Conservation (phyloP, 2,888 invertebrate genomes). For the Hirudinaria manillensis region DNA sequence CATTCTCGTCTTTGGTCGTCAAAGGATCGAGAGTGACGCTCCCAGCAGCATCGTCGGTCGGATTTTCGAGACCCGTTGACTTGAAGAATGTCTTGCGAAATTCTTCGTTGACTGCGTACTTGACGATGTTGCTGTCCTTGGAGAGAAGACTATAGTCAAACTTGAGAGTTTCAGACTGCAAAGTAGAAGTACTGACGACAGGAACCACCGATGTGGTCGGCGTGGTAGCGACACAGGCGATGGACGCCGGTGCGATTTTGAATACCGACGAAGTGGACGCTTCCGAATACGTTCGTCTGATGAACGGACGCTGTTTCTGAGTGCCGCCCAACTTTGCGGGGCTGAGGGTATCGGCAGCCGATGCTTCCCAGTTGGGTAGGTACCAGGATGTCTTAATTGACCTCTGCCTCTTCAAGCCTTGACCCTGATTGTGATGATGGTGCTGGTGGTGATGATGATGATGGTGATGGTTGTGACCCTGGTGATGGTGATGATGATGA, state of each 20-base stretch:
- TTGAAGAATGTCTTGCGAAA: no score
- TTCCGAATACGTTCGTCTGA: constrained; percentile 22
- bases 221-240: not conserved
- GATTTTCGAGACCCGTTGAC: no score
- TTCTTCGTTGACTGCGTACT: not conserved
- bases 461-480: not conserved
- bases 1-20: no score
- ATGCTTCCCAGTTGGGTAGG: constrained; percentile 25
- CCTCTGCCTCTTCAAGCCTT: constrained; percentile 12
- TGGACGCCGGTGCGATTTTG: not conserved
- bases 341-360: constrained; percentile 16
- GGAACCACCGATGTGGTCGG: not conserved
- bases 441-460: constrained; percentile 7
- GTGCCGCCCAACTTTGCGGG: constrained; percentile 25
- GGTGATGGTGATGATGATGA: constrained; percentile 31
- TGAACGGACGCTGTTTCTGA: constrained; percentile 25
- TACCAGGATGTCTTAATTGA: constrained; percentile 26
- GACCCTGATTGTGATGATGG: not conserved
- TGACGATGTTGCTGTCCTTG: not conserved
- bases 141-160: constrained; percentile 16
- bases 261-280: not conserved
- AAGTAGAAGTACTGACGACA: not conserved
- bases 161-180: not conserved
- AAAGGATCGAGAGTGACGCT: no score
- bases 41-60: no score